Base-by-base conservation (phyloP, 2,888 invertebrate genomes). In the Sipunculus nudus region DNA sequence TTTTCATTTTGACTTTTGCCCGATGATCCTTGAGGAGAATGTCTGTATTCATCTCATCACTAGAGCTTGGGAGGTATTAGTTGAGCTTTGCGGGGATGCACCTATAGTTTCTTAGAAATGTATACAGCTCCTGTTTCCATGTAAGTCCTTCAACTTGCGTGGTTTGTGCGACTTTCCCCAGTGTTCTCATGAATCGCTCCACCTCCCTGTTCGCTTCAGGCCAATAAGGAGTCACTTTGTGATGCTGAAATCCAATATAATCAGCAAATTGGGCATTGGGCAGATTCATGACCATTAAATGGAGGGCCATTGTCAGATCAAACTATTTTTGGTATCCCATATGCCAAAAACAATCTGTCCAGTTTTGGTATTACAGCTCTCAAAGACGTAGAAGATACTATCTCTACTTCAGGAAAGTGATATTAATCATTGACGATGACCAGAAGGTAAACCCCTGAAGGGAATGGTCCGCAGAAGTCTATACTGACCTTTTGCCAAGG, bases 161-260 rank as follows among this genome's bases (percentile, higher is more conserved):
- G 21, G n/a, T 19, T 32, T 26, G 21, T 13, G 25, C 35, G 3
- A 16, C 23, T 46, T 59, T 56, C 13, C 46, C 53, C 16, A 72
- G 13, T 16, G 69, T 58, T n/a, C 45, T 25, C 68, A 70, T 71
- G 40, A 72, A 72, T 6, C 69, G 28, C 71, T 5, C 40, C 67
- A 46, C 43, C 49, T 3, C 65, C 66, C 54, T 68, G n/a, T n/a
- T 73, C n/a, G 67, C 65, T 49, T 65, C 50, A n/a, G 71, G 66
- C 61, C 65, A 63, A 28, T 66, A 25, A 5, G 59, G 53, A 16
- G 61, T 59, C 29, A 59, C 40, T 49, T 58, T 61, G 5, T 48
- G 1, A 25, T 70, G 68, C 23, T 56, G 43, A 19, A 72, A 72
- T 25, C 68, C 67, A 10, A 50, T n/a, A 8, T 47, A 35, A 3